Base-by-base conservation (phyloP, 2,888 invertebrate species). In the Phaedon cochleariae region DNA sequence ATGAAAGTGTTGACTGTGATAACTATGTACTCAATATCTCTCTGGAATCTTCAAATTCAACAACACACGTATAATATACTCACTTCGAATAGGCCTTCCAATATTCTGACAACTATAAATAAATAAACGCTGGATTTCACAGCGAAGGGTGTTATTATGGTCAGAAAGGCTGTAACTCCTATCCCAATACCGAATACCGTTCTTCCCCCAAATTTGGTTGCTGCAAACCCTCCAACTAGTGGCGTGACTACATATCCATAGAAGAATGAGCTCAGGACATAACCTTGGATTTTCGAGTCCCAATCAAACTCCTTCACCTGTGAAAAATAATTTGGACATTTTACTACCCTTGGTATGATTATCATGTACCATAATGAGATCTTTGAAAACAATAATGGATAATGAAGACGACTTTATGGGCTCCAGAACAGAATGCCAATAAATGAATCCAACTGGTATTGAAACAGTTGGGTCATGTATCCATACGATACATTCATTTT, bases 191-290 rank as follows among this genome's bases (percentile, higher is more conserved):
- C 94, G 80, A 92, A 92, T 18, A 93, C 89, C 74, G 90, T 87
- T 85, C 94, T 94, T 67, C 96, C 97, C 72, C 97, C 97, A 80
- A 94, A 88, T 81, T 89, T 89, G 72, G 91, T 89, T 1, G 94
- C 93, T 54, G 97, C 84, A 87, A 91, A 93, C 53, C 95, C 95
- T 0, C 95, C 95, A 0, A 92, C 87, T 46, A 95, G 84, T 82
- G 93, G 95, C 0, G 95, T 95, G 63, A 92, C 82, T 61, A 95
- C 88, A 83, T 96, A 96, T 0, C 95, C 95, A 78, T 94, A 95
- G 85, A 96, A 96, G 84, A 96, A 96, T 0, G 94, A 92, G 76
- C 94, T 93, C 55, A 96, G 83, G 31, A 96, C 89, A 55, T 92
- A 84, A 0, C 95, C 95, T 82, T 91, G 92, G 45, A 90, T 87